These are phyloP conservation scores for Echiichthys vipera DNA, from an alignment of 2,797 vertebrate genomes.

Conservation along the genomic window DNA sequence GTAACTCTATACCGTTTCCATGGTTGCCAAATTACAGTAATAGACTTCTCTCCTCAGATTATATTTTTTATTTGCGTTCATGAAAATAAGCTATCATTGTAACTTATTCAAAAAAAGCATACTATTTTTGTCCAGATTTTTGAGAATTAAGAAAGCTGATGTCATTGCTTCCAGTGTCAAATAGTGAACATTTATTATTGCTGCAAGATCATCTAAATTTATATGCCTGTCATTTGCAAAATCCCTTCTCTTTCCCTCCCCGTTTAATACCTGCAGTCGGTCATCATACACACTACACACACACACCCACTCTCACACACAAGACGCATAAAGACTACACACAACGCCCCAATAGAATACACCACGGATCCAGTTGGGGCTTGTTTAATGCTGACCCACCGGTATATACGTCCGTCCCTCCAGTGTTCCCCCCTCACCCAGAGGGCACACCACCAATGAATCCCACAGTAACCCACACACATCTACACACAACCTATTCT, in stretches of 20 bases:
- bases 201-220: constrained; percentile 32
- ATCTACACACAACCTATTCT: constrained; percentile 15
- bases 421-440: constrained; percentile 56
- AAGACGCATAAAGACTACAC: constrained; percentile 27
- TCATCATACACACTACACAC: constrained; percentile 30
- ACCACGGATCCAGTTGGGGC: constrained; percentile 67
- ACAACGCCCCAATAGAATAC: constrained; percentile 58
- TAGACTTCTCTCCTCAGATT: constrained; percentile 45
- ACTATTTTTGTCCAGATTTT: not conserved
- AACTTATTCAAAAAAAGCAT: no score
- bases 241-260: constrained; percentile 33
- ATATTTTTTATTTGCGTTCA: constrained; percentile 29
- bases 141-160: not conserved
- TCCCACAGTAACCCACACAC: constrained; percentile 50
- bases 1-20: constrained; percentile 72
- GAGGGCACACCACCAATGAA: constrained; percentile 27
- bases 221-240: constrained; percentile 45
- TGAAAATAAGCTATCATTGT: not conserved
- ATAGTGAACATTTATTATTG: constrained; percentile 28
- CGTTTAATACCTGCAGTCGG: constrained; percentile 34
- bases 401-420: constrained; percentile 55
- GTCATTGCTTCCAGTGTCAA: constrained; percentile 25
- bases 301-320: constrained; percentile 25
- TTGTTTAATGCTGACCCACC: constrained; percentile 78
- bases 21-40: constrained; percentile 68